Base-by-base conservation (phyloP, 30 jellyfish, hydroid and myxozoan genomes). In the Cassiopea xamachana region DNA sequence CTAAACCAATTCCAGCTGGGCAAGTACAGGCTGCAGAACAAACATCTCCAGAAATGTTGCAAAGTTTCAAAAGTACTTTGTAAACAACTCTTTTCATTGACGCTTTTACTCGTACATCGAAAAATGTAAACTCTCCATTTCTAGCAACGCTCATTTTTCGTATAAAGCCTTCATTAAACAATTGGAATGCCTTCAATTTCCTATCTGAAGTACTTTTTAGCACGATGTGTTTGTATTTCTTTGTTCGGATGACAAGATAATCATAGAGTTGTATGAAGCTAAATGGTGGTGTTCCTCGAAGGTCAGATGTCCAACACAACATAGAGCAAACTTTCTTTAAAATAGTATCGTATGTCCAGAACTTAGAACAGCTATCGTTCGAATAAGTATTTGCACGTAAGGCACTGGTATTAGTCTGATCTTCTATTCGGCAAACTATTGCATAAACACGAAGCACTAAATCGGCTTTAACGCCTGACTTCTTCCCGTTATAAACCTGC, bases 21-120 rank as follows among this genome's bases (percentile, higher is more conserved):
- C 93, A 86, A 39, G 89, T 15, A 75, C 93, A 86, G 55, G 93
- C 94, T 77, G 94, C 94, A 75, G 93, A 77, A 50, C 60, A 77
- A 87, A 55, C 94, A 87, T 87, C 85, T 58, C 94, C 92, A 75
- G 83, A 70, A 17, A 7, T 14, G 48, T 77, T 16, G 2, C n/a
- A 64, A 1, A 78, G 92, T 0, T 75, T 87, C 18, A 87, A 76
- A 10, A 75, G 1, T 10, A 78, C 91, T 55, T 58, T 76, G 50
- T 87, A 76, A n/a, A 87, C 50, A 70, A 13, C 67, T 18, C 62
- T 87, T 79, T 78, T 87, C 89, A 78, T 77, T 17, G 78, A 87
- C 49, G 94, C 92, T 75, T 87, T 68, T 49, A 79, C 74, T 7
- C 83, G 72, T 19, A 80, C 96, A 80, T 88, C 69, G 43, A 88